Evolutionary conservation across 1,140 invertebrate genomes (phyloP).

Genomic region (Lamellibrachia luymesi): DNA sequence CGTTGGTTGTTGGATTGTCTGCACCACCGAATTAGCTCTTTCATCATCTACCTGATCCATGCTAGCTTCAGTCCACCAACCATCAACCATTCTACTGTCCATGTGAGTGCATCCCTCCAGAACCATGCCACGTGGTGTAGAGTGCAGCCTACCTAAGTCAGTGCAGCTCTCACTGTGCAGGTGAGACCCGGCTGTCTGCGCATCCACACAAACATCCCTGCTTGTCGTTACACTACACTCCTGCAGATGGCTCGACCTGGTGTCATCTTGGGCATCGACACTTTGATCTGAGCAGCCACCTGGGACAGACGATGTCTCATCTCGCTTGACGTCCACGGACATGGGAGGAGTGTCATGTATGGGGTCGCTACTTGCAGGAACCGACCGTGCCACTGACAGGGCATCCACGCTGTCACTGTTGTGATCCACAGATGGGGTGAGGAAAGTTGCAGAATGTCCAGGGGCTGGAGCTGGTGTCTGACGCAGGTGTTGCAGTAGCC

Average conservation of each 20-base stretch:
- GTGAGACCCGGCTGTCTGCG: neutral
- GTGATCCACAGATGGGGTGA: neutral
- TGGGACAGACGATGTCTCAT: neutral
- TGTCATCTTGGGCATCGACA: neutral
- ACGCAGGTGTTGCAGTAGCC: neutral
- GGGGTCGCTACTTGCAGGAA: neutral
- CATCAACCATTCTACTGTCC: neutral
- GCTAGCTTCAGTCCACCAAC: neutral
- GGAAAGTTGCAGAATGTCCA: neutral
- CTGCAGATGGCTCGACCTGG: neutral
- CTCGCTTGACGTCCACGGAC: neutral
- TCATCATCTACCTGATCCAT: neutral
- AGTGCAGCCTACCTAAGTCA: neutral
- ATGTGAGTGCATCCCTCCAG: neutral
- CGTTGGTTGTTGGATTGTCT: neutral
- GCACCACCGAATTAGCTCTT: neutral
- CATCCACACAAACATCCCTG: neutral
- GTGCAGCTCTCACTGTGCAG: neutral
- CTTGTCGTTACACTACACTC: neutral
- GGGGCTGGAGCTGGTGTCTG: neutral
- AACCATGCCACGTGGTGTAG: neutral
- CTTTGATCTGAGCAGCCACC: neutral
- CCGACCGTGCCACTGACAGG: neutral
- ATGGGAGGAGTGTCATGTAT: neutral
- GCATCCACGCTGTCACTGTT: neutral